phyloP scores from a whole-genome alignment of 2,113 vertebrate species.

The Cepphus grylle region DNA sequence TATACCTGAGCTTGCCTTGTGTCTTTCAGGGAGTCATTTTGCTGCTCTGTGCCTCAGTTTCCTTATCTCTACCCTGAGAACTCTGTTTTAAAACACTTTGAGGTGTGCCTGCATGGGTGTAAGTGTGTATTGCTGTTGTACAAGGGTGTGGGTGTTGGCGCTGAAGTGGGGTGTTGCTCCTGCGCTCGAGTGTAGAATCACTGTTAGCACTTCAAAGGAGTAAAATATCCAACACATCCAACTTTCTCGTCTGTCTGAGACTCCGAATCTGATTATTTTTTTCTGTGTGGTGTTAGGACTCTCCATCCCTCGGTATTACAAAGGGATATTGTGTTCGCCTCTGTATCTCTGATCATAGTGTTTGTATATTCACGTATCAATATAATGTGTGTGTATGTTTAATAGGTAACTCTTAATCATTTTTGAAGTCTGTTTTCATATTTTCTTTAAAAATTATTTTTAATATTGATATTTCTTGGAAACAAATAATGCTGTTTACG shows the following conservation, averaged over 20 bases:
- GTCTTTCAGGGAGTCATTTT: neutral
- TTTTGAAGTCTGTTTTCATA: neutral
- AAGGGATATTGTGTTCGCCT: neutral
- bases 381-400: neutral
- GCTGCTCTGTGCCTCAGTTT: neutral
- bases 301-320: neutral
- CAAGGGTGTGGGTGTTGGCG: fast-evolving
- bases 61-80: neutral
- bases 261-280: neutral
- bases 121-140: neutral
- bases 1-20: neutral
- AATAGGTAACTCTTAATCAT: neutral
- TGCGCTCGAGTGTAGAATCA: neutral
- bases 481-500: constrained; percentile 16
- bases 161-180: neutral
- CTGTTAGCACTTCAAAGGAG: neutral
- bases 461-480: constrained; percentile 11
- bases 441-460: neutral
- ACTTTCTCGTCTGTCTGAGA: neutral
- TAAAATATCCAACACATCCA: neutral
- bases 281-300: neutral
- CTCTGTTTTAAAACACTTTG: neutral
- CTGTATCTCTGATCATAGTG: neutral
- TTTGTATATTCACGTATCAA: neutral
- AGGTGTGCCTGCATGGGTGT: neutral